Percentiles rank a stretch among this genome's conserved stretches.
Conservation (phyloP, 2,113 vertebrate species). For the Ameiurus melas region DNA sequence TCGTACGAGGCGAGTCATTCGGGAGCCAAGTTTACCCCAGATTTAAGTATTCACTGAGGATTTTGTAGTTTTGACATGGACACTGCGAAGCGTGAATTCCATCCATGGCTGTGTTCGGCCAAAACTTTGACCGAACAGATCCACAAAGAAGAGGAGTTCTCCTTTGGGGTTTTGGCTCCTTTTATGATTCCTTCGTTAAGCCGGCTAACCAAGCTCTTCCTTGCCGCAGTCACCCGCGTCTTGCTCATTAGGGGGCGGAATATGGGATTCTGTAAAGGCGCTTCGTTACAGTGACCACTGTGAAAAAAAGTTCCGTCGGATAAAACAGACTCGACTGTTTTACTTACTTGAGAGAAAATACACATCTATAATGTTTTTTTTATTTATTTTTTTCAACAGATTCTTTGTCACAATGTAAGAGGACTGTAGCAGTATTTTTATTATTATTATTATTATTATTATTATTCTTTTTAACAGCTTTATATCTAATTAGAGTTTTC, state of each 20-base stretch:
- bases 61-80: constrained; percentile 2
- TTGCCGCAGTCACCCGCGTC: background rate
- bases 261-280: background rate
- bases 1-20: constrained; percentile 52
- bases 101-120: background rate
- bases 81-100: background rate
- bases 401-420: background rate
- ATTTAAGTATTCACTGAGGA: constrained; percentile 48
- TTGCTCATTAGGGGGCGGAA: background rate
- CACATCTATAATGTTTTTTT: background rate
- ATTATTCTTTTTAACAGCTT: background rate
- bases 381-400: background rate
- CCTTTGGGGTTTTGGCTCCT: background rate
- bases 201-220: too few species aligned
- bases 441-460: too few species aligned
- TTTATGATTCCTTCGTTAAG: background rate
- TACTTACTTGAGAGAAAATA: background rate
- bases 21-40: constrained; percentile 50
- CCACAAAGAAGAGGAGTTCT: background rate
- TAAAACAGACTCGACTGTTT: background rate
- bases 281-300: background rate
- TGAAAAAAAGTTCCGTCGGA: background rate
- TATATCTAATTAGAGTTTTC: background rate
- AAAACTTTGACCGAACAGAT: background rate
- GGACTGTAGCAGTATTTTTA: background rate